Evolutionary conservation across 1,140 invertebrate species (phyloP), one percentile per base, ranked within the genome.

Genomic region (Dryas iulia): DNA sequence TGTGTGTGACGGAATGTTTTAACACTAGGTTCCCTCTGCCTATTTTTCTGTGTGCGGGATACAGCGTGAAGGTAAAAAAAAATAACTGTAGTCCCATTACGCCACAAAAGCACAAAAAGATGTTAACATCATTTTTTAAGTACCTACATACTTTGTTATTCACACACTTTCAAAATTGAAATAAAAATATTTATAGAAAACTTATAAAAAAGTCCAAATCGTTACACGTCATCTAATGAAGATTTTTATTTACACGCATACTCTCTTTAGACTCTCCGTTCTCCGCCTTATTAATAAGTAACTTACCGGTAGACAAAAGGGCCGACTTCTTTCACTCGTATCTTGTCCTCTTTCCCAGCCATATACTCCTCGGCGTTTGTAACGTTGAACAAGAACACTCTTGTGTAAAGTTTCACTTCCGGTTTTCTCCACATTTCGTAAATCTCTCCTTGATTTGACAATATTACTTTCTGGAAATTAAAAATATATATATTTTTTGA

Each of bases 301-400:
- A 64, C 62, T 94, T 92, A 98, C 97, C 94, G 96, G 91, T 98
- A 99, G 6, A 97, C 96, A 84, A 98, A 98, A 0, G 98, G 98
- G 0, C 98, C 98, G 56, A 96, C 94, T 94, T 98, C 95, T 77
- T 95, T 83, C 3, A 98, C 92, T 61, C 92, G 94, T 0, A 98
- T 86, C 78, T 96, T 97, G 24, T 94, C 93, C 25, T 94, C 94
- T 26, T 93, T 90, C 0, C 96, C 95, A 2, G 93, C 90, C 76
- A 97, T 87, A 78, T 96, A 97, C 1, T 95, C 96, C 3, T 97
- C 94, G 18, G 94, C 94, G 87, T 98, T 98, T 4, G 96, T 98
- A 0, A 98, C 91, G 81, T 98, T 97, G 86, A 98, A 98, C 2
- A 99, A 92, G 80, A 95, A 98, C 1, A 98, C 95, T 83, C 96